These are phyloP conservation scores for Dendropsophus ebraccatus DNA, from an alignment of 2,113 vertebrate species.

Conservation along the genomic window DNA sequence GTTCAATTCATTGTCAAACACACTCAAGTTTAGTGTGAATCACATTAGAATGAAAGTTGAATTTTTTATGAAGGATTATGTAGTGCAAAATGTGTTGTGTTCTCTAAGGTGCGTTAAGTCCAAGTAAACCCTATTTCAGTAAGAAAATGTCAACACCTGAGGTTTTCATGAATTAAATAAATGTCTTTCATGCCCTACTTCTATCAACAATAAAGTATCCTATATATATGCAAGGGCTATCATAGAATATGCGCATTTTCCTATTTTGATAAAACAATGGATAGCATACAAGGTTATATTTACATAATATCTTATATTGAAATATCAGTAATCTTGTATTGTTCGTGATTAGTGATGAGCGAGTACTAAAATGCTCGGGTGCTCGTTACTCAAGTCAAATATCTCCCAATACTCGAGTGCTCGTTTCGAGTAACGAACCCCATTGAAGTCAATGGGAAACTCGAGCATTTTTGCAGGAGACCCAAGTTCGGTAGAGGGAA, in stretches of 20 bases:
- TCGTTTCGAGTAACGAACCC: too few relatives aligned
- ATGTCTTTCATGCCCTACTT: constrained; percentile 18
- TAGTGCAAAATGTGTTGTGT: constrained; percentile 79
- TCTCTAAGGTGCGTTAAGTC: constrained; percentile 75
- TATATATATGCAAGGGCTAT: constrained; percentile 10
- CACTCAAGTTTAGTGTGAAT: constrained; percentile 78
- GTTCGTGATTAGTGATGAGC: too few relatives aligned
- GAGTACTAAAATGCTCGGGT: too few relatives aligned
- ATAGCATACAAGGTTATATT: background rate
- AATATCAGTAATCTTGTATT: background rate
- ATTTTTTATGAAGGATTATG: constrained; percentile 86
- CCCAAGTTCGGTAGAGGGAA: too few relatives aligned
- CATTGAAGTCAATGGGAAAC: too few relatives aligned
- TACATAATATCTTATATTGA: background rate
- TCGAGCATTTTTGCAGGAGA: too few relatives aligned
- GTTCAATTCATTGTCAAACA: constrained; percentile 84
- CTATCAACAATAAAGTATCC: constrained; percentile 8
- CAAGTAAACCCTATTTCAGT: constrained; percentile 78
- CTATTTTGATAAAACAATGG: background rate
- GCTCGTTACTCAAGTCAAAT: too few relatives aligned
- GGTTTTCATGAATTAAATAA: constrained; percentile 25
- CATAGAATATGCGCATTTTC: background rate
- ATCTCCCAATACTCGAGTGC: too few relatives aligned
- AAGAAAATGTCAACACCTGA: constrained; percentile 59
- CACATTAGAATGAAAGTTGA: constrained; percentile 79